phyloP scores from a whole-genome alignment of 2,888 invertebrate species.

The Troides oblongomaculatus region DNA sequence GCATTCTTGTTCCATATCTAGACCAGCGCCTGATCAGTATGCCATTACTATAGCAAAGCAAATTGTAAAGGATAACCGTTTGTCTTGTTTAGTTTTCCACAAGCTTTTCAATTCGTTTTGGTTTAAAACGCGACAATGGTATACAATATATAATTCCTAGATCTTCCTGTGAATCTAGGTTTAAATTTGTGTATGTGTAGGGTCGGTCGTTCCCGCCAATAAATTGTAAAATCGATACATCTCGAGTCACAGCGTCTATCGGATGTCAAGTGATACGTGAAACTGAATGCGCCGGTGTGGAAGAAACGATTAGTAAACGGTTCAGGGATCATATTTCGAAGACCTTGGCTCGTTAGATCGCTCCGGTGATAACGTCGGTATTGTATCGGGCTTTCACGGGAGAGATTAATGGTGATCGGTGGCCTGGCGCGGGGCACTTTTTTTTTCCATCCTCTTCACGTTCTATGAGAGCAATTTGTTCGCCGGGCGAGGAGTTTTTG shows the following conservation, averaged over 20 bases:
- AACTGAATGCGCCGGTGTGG: conserved; percentile 56
- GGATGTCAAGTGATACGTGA: conserved; percentile 62
- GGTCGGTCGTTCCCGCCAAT: conserved; percentile 5
- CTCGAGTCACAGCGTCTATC: conserved; percentile 41
- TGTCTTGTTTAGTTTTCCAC: too few relatives aligned
- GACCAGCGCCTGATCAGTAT: too few relatives aligned
- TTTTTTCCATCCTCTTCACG: conserved; percentile 26
- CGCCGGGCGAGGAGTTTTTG: conserved; percentile 7
- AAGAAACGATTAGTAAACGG: conserved; percentile 67
- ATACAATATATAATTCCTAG: too few relatives aligned
- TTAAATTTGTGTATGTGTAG: too few relatives aligned
- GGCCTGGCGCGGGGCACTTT: conserved; percentile 30
- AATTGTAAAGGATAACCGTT: too few relatives aligned
- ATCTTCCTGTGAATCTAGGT: too few relatives aligned
- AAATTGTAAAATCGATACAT: conserved; percentile 26
- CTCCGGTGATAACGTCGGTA: conserved; percentile 38
- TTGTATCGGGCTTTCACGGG: conserved; percentile 42
- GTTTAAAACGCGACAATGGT: too few relatives aligned
- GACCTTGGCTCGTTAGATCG: conserved; percentile 42
- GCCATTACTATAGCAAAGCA: too few relatives aligned
- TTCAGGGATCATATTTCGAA: conserved; percentile 59
- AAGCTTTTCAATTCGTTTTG: too few relatives aligned
- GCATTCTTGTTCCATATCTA: too few relatives aligned
- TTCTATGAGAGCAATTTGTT: conserved; percentile 14
- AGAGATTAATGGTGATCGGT: conserved; percentile 39